Percentiles rank a stretch among this genome's conserved stretches.
Conservation (phyloP, 2,888 invertebrate species). For the Biston stratarius region DNA sequence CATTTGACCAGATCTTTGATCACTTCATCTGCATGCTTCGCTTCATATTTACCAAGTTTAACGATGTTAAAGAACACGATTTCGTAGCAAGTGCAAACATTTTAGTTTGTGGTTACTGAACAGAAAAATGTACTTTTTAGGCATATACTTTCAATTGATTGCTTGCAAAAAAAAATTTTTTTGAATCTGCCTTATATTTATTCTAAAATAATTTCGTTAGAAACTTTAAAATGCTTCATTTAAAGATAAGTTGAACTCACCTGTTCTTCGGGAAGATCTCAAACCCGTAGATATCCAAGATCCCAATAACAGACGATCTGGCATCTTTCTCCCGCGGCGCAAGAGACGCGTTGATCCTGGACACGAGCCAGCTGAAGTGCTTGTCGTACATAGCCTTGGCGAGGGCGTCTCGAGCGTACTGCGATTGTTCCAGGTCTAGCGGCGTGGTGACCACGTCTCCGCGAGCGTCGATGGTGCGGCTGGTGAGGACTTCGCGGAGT, state of each 20-base stretch:
- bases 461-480: constrained; percentile 94
- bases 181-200: too few relatives aligned
- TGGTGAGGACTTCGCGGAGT: constrained; percentile 91
- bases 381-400: constrained; percentile 97
- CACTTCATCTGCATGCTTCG: too few relatives aligned
- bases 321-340: constrained; percentile 85
- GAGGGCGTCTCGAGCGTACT: constrained; percentile 95
- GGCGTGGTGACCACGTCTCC: constrained; percentile 94
- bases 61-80: too few relatives aligned
- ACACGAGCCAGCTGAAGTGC: constrained; percentile 96
- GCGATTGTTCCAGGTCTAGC: constrained; percentile 92
- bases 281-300: constrained; percentile 97
- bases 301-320: constrained; percentile 92
- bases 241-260: constrained; percentile 70
- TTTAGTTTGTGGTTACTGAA: too few relatives aligned
- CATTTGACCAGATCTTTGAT: too few relatives aligned
- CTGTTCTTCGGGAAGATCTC: constrained; percentile 96
- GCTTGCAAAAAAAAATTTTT: too few relatives aligned
- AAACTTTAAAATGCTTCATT: too few relatives aligned
- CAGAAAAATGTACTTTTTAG: too few relatives aligned
- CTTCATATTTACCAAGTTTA: too few relatives aligned
- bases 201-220: too few relatives aligned
- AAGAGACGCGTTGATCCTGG: constrained; percentile 91
- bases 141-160: too few relatives aligned
- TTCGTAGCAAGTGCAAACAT: too few relatives aligned